phyloP scores from a whole-genome alignment of 2,113 vertebrate genomes.

The Pluvianellus socialis region DNA sequence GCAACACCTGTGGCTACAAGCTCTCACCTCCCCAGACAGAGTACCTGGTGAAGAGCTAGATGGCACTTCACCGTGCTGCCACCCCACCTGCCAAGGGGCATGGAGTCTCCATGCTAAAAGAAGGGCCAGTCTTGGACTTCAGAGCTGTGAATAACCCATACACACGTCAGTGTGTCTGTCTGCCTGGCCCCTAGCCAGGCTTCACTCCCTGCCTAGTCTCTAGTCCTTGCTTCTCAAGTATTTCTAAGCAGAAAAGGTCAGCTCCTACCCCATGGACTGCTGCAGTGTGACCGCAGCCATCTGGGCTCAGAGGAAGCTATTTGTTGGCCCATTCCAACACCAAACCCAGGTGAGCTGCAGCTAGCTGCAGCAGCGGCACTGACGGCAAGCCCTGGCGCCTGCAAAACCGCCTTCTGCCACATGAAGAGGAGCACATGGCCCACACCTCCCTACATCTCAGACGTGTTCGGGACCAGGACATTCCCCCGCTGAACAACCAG shows the following conservation, averaged over 20 bases:
- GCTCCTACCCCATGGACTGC: neutral
- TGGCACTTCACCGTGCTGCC: neutral
- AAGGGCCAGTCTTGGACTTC: neutral
- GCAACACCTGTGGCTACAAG: accelerated
- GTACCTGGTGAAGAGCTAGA: neutral
- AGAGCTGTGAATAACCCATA: neutral
- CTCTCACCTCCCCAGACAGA: neutral
- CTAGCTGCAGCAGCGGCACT: neutral
- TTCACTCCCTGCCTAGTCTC: neutral
- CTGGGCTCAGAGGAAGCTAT: neutral
- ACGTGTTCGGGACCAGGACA: neutral
- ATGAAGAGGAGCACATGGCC: neutral
- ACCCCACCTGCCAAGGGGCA: neutral
- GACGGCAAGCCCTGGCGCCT: neutral
- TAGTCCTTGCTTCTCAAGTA: neutral
- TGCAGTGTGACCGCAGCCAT: neutral
- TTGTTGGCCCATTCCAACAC: neutral
- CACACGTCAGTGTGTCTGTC: neutral
- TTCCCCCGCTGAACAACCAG: neutral
- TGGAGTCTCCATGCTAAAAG: neutral
- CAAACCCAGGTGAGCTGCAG: neutral
- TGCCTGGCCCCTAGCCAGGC: neutral
- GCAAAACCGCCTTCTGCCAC: neutral
- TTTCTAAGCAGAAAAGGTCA: neutral
- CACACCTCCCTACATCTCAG: neutral